phyloP scores from a whole-genome alignment of 35 echinoderm and acorn worm genomes.

The Amphiura filiformis region DNA sequence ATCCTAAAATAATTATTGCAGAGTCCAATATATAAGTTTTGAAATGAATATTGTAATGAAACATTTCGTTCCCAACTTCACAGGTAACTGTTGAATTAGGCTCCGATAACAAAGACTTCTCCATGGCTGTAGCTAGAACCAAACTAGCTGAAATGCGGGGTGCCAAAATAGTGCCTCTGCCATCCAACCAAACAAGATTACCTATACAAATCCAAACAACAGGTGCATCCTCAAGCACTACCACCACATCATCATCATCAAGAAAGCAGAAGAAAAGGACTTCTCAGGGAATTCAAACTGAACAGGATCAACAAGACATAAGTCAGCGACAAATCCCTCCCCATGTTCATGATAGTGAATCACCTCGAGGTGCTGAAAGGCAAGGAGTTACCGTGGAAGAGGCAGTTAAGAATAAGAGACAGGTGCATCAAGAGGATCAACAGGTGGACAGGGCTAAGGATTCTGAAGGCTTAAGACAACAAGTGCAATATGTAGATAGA shows the following conservation, averaged over 20 bases:
- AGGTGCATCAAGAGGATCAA: neutral
- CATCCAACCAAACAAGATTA: constrained; percentile 35
- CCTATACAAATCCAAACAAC: constrained; percentile 24
- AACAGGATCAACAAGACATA: constrained; percentile 1
- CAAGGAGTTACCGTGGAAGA: neutral
- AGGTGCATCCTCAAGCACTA: no score
- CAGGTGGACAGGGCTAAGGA: no score
- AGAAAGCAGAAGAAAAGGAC: neutral
- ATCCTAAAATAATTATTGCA: no score
- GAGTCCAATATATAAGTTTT: no score
- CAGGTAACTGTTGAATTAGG: constrained; percentile 82
- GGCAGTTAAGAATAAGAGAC: neutral
- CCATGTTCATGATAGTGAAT: neutral
- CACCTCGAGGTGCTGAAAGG: neutral
- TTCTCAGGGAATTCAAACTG: neutral
- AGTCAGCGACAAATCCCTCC: neutral
- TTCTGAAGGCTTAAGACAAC: neutral
- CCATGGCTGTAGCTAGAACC: constrained; percentile 63
- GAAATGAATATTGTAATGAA: no score
- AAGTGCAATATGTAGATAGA: neutral
- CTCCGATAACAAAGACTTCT: constrained; percentile 89
- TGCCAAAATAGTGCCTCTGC: constrained; percentile 69
- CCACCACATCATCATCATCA: neutral
- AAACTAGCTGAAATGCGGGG: constrained; percentile 93
- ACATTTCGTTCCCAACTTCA: no score